Evolutionary conservation across 1,140 invertebrate genomes (phyloP), one percentile per base, ranked within the genome.

Genomic region (Parasteatoda tepidariorum): DNA sequence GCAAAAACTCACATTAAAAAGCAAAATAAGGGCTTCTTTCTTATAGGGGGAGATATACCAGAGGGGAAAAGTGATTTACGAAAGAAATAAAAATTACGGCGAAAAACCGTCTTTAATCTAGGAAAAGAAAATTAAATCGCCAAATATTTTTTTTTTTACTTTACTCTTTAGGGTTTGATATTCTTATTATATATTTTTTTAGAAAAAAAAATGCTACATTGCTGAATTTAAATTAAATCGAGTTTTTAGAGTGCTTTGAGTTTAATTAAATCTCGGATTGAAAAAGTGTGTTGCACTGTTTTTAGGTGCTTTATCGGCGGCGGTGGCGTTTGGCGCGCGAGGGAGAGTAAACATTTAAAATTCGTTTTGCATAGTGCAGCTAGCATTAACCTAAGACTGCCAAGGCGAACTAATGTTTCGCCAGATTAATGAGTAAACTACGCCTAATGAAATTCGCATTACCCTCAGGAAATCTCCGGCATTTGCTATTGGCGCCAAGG

Each of bases 401-500:
- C 64, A 48, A 22, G 28, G 57, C 59, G 41, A 64, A 73, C 79
- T 83, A 83, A 83, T 83, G 79, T 55, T 66, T 73, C 68, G 24
- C n/a, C 34, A 74, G 79, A 83, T 83, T 64, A 83, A 83, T 74
- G 79, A 74, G 55, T 34, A 38, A 55, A 66, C 79, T 83, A 70
- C 66, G 66, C 54, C 54, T 81, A 81, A 81, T 81, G 78, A 81
- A 81, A 81, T 41, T 81, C 78, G 78, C 78, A 81, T 81, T 81
- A 81, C 78, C 78, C 78, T 13, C 33, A 70, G 78, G 78, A 81
- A 70, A 81, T 81, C 78, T 59, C 78, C 33, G 54, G 34, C 78
- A 70, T 81, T 81, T 59, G 78, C 64, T 62, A 81, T 70, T 70
- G 64, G 38, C 30, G 38, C 24, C 28, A 11, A n/a, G 41, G 33